Base-by-base conservation (phyloP, 1,140 invertebrate species). In the Apis florea region DNA sequence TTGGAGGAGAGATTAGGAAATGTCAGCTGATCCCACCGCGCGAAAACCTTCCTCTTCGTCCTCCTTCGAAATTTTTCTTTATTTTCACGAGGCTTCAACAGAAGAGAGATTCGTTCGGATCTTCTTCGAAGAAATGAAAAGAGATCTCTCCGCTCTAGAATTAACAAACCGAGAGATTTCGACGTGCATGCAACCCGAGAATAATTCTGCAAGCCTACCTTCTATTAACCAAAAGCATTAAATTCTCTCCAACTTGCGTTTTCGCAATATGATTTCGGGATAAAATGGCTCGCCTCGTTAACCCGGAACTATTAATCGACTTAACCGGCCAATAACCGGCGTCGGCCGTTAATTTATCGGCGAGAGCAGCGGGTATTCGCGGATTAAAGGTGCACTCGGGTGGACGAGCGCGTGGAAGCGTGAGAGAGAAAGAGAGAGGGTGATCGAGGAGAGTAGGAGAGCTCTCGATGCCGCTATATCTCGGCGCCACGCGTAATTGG, bases 401-500 rank as follows among this genome's bases (percentile, higher is more conserved):
- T 78, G 61, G 79, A 78, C 56, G 63, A 47, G 56, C 21, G 63
- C 2, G 21, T 9, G 17, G 61, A 24, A 10, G 21, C 6, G 21
- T 2, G 53, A 24, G 26, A 15, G 11, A 24, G 40, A 31, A 53
- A 68, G 21, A n/a, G 58, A 24, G 24, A 64, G 17, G 49, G 47
- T n/a, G 2, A 47, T n/a, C n/a, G 26, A 31, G 64, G 17, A 9
- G 56, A n/a, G 56, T 4, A 3, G n/a, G 21, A 10, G 26, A 31
- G n/a, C 19, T 9, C 10, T 53, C 9, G 61, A 31, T 17, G 17
- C 17, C 63, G 61, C 63, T 47, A 47, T 40, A 47, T 1, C 31
- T 61, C 70, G 79, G 49, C 67, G 76, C 59, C 66, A 75, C 72
- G 83, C 64, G 82, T 86, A 88, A 90, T 90, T 90, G 89, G 84